phyloP scores from a whole-genome alignment of 2,113 vertebrate species.

The Lagopus muta region DNA sequence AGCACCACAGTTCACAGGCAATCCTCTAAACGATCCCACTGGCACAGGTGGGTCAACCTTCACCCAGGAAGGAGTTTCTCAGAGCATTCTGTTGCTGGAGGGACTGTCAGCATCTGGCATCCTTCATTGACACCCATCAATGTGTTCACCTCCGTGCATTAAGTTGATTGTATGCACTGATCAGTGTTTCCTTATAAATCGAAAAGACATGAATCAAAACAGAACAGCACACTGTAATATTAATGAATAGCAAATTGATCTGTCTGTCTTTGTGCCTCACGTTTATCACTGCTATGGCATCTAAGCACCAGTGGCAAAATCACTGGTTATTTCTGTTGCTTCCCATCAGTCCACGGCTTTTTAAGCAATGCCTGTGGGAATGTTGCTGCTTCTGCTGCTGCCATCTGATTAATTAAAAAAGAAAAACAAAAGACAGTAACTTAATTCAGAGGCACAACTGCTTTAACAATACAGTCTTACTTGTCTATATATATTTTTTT shows the following conservation, averaged over 20 bases:
- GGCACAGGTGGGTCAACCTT: not conserved
- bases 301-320: not conserved
- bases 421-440: constrained; percentile 46
- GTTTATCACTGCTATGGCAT: not conserved
- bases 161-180: not conserved
- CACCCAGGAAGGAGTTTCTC: not conserved
- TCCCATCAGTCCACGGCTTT: not conserved
- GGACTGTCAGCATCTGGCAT: not conserved
- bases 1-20: not conserved
- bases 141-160: not conserved
- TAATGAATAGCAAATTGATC: not conserved
- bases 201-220: not conserved
- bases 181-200: not conserved
- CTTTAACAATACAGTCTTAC: not conserved
- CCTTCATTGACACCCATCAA: not conserved
- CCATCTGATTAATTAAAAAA: constrained; percentile 60
- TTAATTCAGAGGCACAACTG: constrained; percentile 42
- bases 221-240: not conserved
- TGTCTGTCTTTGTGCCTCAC: not conserved
- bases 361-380: constrained; percentile 7
- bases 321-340: not conserved
- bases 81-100: not conserved
- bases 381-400: not conserved
- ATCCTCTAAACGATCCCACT: not conserved
- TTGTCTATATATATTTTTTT: constrained; percentile 32